phyloP scores from a whole-genome alignment of 1,140 invertebrate genomes.

The Episyrphus balteatus region DNA sequence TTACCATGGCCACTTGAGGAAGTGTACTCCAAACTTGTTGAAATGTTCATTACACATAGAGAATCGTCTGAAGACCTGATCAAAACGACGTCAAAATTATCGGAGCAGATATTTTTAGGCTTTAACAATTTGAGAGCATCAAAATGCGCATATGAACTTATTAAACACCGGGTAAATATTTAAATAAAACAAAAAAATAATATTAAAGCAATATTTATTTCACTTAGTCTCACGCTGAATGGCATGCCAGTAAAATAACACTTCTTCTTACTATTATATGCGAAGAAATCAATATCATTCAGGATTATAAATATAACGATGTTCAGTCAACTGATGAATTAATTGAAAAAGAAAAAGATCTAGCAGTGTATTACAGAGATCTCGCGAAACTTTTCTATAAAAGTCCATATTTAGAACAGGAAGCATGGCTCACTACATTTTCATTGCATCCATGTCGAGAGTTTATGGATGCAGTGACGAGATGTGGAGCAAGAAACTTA shows the following conservation, averaged over 20 bases:
- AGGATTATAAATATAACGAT: constrained; percentile 33
- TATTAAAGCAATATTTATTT: no score
- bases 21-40: no score
- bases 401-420: constrained; percentile 26
- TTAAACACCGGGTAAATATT: no score
- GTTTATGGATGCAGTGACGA: constrained; percentile 23
- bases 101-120: no score
- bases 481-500: constrained; percentile 12
- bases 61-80: no score
- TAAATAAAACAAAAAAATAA: no score
- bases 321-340: constrained; percentile 27
- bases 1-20: no score
- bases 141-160: no score
- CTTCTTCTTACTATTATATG: constrained; percentile 28
- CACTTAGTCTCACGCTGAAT: constrained; percentile 20
- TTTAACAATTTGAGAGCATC: no score
- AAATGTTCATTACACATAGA: no score
- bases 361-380: constrained; percentile 23
- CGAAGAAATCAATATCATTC: constrained; percentile 25
- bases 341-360: constrained; percentile 23
- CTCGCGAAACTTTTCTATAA: constrained; percentile 25
- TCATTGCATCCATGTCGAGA: constrained; percentile 21
- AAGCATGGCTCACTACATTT: constrained; percentile 32
- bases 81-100: no score
- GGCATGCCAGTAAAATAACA: constrained; percentile 33